Conservation (phyloP, 2,113 vertebrate genomes). For the Nothobranchius kuhntae region DNA sequence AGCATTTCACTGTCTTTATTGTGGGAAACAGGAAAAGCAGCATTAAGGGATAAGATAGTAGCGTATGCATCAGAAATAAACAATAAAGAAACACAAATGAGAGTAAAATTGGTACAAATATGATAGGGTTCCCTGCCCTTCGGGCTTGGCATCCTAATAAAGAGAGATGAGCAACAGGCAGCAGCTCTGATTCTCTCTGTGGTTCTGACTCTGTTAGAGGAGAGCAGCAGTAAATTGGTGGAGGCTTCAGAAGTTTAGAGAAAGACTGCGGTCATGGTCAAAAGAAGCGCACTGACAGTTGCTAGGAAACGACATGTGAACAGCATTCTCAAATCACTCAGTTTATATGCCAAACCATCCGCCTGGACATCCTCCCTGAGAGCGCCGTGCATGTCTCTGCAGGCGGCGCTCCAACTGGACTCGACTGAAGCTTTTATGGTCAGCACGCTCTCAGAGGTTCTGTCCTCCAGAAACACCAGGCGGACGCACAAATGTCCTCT, state of each 20-base stretch:
- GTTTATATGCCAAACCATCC: constrained; percentile 23
- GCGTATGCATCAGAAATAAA: too few relatives aligned
- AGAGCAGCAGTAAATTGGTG: constrained; percentile 1
- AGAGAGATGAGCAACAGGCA: background rate
- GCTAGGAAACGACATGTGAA: constrained; percentile 36
- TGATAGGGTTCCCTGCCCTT: too few relatives aligned
- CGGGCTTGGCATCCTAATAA: background rate
- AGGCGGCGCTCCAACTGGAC: background rate
- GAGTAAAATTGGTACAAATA: too few relatives aligned
- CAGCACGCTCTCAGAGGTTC: background rate
- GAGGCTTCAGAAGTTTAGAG: constrained; percentile 10
- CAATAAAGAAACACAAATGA: too few relatives aligned
- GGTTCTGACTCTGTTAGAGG: background rate
- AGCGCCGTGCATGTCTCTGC: constrained; percentile 1
- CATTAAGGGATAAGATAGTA: too few relatives aligned
- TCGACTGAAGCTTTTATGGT: constrained; percentile 1
- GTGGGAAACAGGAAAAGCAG: too few relatives aligned
- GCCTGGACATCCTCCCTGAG: constrained; percentile 4
- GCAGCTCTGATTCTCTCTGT: background rate
- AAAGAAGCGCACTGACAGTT: constrained; percentile 23
- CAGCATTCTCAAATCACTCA: constrained; percentile 23
- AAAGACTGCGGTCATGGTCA: constrained; percentile 17
- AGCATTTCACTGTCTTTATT: too few relatives aligned
- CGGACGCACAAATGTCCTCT: background rate
- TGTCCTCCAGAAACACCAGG: background rate